Percentiles rank a stretch among this genome's conserved stretches.
phyloP scores from a whole-genome alignment of 2,113 vertebrate species.

The Chroicocephalus ridibundus region DNA sequence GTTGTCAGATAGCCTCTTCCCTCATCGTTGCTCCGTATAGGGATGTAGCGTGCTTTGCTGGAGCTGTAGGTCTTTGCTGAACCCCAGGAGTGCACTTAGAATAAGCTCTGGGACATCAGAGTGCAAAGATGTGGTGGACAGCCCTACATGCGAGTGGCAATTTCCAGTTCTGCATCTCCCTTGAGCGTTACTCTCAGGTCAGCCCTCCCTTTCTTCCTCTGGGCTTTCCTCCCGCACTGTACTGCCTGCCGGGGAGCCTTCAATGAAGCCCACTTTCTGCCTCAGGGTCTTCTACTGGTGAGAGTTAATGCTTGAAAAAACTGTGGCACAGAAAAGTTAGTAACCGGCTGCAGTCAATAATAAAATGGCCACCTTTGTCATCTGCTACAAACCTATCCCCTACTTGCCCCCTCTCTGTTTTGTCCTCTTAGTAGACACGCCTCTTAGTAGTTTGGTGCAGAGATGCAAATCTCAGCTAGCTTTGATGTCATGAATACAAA shows the following conservation, averaged over 20 bases:
- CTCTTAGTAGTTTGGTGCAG: neutral
- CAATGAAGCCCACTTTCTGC: neutral
- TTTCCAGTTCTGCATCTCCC: neutral
- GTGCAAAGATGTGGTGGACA: neutral
- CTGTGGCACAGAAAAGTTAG: neutral
- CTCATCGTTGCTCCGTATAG: fast-evolving
- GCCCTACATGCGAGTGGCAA: neutral
- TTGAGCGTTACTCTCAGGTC: neutral
- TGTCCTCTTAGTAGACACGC: neutral
- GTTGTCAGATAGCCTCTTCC: neutral
- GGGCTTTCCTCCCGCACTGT: neutral
- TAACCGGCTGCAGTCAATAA: neutral
- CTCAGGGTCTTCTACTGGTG: neutral
- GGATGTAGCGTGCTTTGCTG: neutral
- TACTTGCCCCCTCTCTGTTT: neutral
- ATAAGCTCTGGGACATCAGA: neutral
- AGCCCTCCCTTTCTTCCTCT: neutral
- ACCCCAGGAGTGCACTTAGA: neutral
- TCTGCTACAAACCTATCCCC: neutral
- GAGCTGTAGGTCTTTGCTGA: neutral
- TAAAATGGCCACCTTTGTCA: neutral
- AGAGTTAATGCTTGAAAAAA: neutral
- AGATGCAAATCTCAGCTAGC: conserved; percentile 37
- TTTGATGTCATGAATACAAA: conserved; percentile 58
- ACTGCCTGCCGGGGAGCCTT: neutral